Conservation (phyloP, 2,888 invertebrate genomes). For the Trissolcus brochymenae region DNA sequence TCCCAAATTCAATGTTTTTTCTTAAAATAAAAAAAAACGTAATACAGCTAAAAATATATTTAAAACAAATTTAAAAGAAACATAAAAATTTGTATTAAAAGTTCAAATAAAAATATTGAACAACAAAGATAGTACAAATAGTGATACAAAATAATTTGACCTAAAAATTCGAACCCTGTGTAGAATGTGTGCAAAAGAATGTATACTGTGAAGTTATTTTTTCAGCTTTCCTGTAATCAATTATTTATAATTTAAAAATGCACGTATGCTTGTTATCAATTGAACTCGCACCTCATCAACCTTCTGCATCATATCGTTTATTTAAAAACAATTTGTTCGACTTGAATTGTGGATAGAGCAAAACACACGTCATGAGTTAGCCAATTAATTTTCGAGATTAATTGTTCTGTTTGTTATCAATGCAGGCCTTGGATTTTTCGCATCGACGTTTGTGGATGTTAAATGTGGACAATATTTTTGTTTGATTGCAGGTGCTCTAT, state of each 20-base stretch:
- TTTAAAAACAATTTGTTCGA: slow-evolving; percentile 25
- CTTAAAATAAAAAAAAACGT: not conserved
- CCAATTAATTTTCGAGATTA: slow-evolving; percentile 35
- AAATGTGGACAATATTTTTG: not conserved
- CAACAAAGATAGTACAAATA: too few species aligned
- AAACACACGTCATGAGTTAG: slow-evolving; percentile 21
- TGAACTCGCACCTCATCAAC: slow-evolving; percentile 25
- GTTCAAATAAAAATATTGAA: too few species aligned
- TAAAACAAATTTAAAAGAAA: too few species aligned
- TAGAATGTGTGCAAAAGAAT: too few species aligned
- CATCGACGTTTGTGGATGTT: slow-evolving; percentile 5
- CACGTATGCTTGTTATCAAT: slow-evolving; percentile 7
- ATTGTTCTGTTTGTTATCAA: slow-evolving; percentile 44
- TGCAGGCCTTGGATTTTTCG: slow-evolving; percentile 19
- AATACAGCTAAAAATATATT: not conserved
- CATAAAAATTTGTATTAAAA: too few species aligned
- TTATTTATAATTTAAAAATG: not conserved
- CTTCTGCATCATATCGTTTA: slow-evolving; percentile 13
- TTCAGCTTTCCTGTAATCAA: slow-evolving; percentile 11
- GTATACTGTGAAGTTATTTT: too few species aligned
- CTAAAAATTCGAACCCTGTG: too few species aligned
- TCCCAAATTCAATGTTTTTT: too few species aligned
- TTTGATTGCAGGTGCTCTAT: slow-evolving; percentile 81
- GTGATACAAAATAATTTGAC: too few species aligned
- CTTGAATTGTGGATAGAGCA: slow-evolving; percentile 9